Base-by-base conservation (phyloP, 2,888 invertebrate genomes). In the Lasioglossum villosulum region DNA sequence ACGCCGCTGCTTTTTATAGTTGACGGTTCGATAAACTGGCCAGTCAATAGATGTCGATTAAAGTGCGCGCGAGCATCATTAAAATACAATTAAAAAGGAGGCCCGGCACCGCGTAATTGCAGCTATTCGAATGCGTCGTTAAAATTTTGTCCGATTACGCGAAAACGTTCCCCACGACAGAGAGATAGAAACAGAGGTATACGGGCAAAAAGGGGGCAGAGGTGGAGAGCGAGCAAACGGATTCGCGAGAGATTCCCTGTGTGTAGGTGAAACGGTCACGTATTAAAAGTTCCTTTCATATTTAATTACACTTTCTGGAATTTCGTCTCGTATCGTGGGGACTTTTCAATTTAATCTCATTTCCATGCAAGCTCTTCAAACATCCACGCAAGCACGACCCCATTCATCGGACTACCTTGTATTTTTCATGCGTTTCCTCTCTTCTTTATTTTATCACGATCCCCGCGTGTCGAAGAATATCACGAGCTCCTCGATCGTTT, bases 301-400 rank as follows among this genome's bases (percentile, higher is more conserved):
- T 84, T 83, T 79, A 79, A 84, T 84, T 80, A 83, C 76, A 76
- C 56, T 68, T 76, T 84, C 68, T 52, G 76, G 70, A 84, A 86
- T 85, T 78, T 74, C 42, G 70, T 30, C 48, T 48, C 71, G 80
- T 74, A 83, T 83, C 83, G 45, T 34, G 45, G 56, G 56, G 66
- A 75, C 59, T 71, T 81, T 81, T 80, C 80, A 84, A 80, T 84
- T 86, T 84, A 84, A 80, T 80, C 84, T 70, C 84, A 42, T 81
- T 78, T 81, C 86, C 39, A 78, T 78, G 74, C 81, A 81, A 48
- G 45, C 81, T 82, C 77, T 75, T 78, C 86, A 85, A 81, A 85
- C 86, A 63, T 72, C 52, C 80, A 27, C 80, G 42, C 48, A 37
- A 84, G 45, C 34, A 23, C 59, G 56, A 45, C 75, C 39, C 76